phyloP scores from a whole-genome alignment of 2,888 invertebrate species.

The Fabriciana adippe region DNA sequence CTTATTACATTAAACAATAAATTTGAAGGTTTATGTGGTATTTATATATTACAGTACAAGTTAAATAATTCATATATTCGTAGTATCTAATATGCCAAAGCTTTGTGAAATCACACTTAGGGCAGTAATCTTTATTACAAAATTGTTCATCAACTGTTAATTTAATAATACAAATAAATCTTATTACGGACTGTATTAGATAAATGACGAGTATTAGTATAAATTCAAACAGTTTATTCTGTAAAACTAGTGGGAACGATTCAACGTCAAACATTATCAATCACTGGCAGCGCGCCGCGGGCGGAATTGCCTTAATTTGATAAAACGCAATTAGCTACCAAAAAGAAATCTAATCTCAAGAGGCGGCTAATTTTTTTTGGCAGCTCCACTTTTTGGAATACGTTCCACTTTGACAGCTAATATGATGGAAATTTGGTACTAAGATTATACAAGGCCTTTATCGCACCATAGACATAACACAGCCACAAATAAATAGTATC shows the following conservation, averaged over 20 bases:
- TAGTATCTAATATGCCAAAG: too few species aligned
- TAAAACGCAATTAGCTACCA: slow-evolving; percentile 83
- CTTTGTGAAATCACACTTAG: too few species aligned
- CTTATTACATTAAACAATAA: too few species aligned
- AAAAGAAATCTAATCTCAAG: slow-evolving; percentile 79
- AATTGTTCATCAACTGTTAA: not conserved
- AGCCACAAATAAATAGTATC: slow-evolving; percentile 24
- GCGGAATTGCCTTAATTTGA: slow-evolving; percentile 78
- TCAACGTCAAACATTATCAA: slow-evolving; percentile 77
- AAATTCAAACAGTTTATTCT: slow-evolving; percentile 80
- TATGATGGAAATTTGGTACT: slow-evolving; percentile 49
- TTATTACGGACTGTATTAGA: slow-evolving; percentile 46
- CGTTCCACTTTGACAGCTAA: slow-evolving; percentile 60
- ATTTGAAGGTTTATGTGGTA: too few species aligned
- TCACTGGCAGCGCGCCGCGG: slow-evolving; percentile 65
- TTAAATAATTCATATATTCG: too few species aligned
- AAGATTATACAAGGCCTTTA: slow-evolving; percentile 42
- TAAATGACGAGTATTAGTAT: slow-evolving; percentile 71
- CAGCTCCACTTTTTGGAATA: slow-evolving; percentile 60
- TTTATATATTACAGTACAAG: too few species aligned
- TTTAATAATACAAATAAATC: slow-evolving; percentile 27
- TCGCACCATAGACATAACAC: slow-evolving; percentile 28
- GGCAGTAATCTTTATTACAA: too few species aligned
- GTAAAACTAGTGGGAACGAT: slow-evolving; percentile 73
- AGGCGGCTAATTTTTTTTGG: slow-evolving; percentile 71